Base-by-base conservation (phyloP, 2,113 vertebrate genomes). In the Menura novaehollandiae region DNA sequence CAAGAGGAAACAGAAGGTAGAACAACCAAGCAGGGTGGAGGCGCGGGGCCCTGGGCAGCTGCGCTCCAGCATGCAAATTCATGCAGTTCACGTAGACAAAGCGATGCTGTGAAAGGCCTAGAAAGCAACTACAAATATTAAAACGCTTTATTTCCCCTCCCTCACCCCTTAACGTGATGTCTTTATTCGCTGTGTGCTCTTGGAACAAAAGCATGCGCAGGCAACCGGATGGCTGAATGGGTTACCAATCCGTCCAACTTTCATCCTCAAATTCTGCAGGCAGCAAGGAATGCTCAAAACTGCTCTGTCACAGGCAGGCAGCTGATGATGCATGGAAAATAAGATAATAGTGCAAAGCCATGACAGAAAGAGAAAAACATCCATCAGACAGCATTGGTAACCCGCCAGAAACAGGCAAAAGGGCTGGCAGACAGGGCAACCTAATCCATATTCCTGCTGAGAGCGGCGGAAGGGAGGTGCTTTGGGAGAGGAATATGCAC, bases 1-100 rank as follows among this genome's bases (percentile, higher is more conserved):
- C 91, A 79, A 71, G 83, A 95, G 93, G 91, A 96, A 97, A 96
- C 91, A 96, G 94, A 95, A 96, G 94, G 93, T 79, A 91, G 87
- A 87, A 81, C 2, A 12, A 92, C 11, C 43, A 32, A 89, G 35
- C 1, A 0, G 93, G 89, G 80, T 82, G 93, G 93, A 95, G 87
- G 89, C 41, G 2, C 0, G 2, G 44, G 91, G 91, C 84, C 84
- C 87, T 75, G 67, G 41, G 78, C 13, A 4, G 79, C 81, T 82
- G 59, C 8, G 1, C 81, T 95, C 89, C 95, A 68, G 78, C 51
- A 67, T 77, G 86, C 77, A 94, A 92, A 92, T 92, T 87, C 69
- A 93, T 68, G 84, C 83, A 79, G 62, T 52, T 75, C 91, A 89
- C 33, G 0, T 19, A 89, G 88, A 94, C 92, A 87, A 94, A 95